Percentiles rank a stretch among this genome's conserved stretches.
Conservation (phyloP, 2,888 invertebrate genomes). For the Epinotia brunnichana region DNA sequence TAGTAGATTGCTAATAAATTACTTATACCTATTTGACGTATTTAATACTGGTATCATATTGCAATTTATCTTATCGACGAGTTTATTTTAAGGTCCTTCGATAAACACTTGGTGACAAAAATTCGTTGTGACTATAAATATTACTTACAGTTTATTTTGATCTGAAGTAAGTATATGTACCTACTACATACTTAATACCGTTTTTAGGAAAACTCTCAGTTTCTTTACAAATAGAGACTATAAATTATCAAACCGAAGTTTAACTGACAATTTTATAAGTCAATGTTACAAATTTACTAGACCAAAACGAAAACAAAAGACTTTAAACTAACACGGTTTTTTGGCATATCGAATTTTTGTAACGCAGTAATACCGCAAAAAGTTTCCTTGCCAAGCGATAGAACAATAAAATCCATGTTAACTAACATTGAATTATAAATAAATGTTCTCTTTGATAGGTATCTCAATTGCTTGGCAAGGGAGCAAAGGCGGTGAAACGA, state of each 20-base stretch:
- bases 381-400: slow-evolving; percentile 16
- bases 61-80: neutral
- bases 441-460: slow-evolving; percentile 39
- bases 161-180: neutral
- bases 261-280: neutral
- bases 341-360: slow-evolving; percentile 5
- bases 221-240: too few species aligned
- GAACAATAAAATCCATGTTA: neutral
- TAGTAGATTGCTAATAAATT: neutral
- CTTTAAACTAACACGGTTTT: neutral
- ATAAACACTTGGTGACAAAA: neutral
- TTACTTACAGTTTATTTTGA: neutral
- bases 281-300: neutral
- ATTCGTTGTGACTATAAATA: neutral
- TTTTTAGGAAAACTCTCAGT: too few species aligned
- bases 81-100: neutral
- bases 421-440: slow-evolving; percentile 25
- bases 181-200: too few species aligned
- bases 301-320: neutral
- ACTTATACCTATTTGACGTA: neutral
- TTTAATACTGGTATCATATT: neutral
- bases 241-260: neutral
- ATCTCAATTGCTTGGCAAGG: slow-evolving; percentile 34
- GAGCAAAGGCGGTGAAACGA: slow-evolving; percentile 35
- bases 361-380: neutral